Percentiles rank a stretch among this genome's conserved stretches.
These are phyloP conservation scores for Amphiura filiformis DNA, from an alignment of 35 echinoderm and acorn worm species.

Conservation along the genomic window DNA sequence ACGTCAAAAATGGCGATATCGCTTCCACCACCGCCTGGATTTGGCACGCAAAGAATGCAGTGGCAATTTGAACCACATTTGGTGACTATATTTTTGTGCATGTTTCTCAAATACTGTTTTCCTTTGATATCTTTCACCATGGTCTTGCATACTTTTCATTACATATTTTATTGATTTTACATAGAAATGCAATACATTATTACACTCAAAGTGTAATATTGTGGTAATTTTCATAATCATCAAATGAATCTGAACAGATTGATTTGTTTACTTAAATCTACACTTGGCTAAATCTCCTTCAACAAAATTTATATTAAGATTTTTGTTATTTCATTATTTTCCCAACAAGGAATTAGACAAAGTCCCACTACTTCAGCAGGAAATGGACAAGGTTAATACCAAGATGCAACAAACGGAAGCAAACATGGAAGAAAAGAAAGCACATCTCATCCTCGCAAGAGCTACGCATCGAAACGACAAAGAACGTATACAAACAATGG, in stretches of 20 bases:
- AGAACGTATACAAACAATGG: conserved; percentile 46
- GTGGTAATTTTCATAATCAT: neutral
- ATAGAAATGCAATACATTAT: too few relatives aligned
- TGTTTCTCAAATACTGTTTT: too few relatives aligned
- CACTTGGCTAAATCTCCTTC: neutral
- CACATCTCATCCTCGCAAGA: conserved; percentile 60
- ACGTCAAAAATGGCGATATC: too few relatives aligned
- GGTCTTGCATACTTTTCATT: too few relatives aligned
- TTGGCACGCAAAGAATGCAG: too few relatives aligned
- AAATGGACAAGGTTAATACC: conserved; percentile 51
- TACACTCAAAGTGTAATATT: neutral
- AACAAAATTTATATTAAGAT: neutral
- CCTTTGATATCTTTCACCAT: too few relatives aligned
- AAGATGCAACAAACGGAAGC: conserved; percentile 53
- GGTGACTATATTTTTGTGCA: too few relatives aligned
- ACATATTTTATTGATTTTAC: too few relatives aligned
- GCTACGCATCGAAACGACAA: conserved; percentile 66
- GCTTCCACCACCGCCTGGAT: too few relatives aligned
- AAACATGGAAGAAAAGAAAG: conserved; percentile 55
- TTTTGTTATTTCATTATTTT: neutral
- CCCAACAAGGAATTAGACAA: conserved; percentile 57
- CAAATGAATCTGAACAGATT: neutral
- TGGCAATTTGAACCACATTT: too few relatives aligned
- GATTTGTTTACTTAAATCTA: neutral
- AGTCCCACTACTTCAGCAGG: conserved; percentile 60